Evolutionary conservation across 2,888 invertebrate species (phyloP).

Genomic region (Eurytoma californica): DNA sequence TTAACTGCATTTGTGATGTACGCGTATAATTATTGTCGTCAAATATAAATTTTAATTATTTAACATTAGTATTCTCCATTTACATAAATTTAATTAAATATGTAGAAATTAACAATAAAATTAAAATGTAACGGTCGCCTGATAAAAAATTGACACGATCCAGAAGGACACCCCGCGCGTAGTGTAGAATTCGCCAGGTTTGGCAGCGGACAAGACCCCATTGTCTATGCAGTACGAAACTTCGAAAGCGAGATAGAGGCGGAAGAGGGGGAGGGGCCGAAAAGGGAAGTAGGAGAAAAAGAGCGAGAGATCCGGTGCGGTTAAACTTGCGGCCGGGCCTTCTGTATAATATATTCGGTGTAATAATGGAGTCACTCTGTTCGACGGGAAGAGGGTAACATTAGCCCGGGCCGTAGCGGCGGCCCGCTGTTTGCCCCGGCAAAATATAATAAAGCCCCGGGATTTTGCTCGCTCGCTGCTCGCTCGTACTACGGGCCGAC

Average conservation of each 20-base stretch:
- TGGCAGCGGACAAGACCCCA: slow-evolving; percentile 16
- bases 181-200: neutral
- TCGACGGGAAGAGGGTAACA: slow-evolving; percentile 23
- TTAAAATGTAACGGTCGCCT: no score
- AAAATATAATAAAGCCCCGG: slow-evolving; percentile 69
- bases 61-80: no score
- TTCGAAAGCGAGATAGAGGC: neutral
- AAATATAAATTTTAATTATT: no score
- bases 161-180: slow-evolving; percentile 11
- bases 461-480: slow-evolving; percentile 51
- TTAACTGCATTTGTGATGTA: no score
- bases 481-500: slow-evolving; percentile 19
- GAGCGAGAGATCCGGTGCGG: slow-evolving; percentile 28
- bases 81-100: no score
- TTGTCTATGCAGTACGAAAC: slow-evolving; percentile 42
- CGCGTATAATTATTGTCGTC: no score
- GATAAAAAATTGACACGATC: neutral
- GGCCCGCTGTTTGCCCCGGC: slow-evolving; percentile 66
- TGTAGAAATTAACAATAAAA: no score
- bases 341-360: slow-evolving; percentile 40
- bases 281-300: slow-evolving; percentile 26
- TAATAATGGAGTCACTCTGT: slow-evolving; percentile 39
- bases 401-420: neutral
- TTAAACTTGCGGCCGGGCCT: slow-evolving; percentile 1
- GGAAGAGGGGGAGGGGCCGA: slow-evolving; percentile 4